phyloP scores from a whole-genome alignment of 1,140 invertebrate species.

The Bombus terrestris region DNA sequence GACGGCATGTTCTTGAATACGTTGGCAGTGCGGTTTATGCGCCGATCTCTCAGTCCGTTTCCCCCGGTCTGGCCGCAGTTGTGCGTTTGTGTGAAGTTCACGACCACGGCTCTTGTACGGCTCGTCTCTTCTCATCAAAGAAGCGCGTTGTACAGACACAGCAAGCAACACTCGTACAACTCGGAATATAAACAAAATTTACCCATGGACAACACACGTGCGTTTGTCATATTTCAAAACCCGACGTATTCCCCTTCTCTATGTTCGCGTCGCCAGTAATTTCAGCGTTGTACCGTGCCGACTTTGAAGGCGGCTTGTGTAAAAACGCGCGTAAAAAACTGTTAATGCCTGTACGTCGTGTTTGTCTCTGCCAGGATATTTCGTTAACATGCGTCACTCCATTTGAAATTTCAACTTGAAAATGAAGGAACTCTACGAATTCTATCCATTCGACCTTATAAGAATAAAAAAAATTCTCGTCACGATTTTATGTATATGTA shows the following conservation, averaged over 20 bases:
- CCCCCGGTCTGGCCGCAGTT: conserved; percentile 11
- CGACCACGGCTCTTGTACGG: conserved; percentile 58
- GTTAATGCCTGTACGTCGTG: conserved; percentile 58
- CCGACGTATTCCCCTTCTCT: conserved; percentile 13
- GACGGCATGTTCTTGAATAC: conserved; percentile 11
- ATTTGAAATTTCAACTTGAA: conserved; percentile 47
- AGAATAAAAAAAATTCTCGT: not conserved
- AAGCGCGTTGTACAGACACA: conserved; percentile 64
- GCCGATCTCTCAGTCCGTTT: conserved; percentile 24
- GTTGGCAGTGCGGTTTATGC: conserved; percentile 24
- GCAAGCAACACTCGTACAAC: conserved; percentile 56
- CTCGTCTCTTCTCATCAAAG: conserved; percentile 76
- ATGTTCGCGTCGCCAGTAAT: conserved; percentile 56
- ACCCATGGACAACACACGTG: conserved; percentile 68
- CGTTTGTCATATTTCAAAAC: conserved; percentile 72
- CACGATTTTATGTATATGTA: too few relatives aligned
- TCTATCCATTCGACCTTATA: too few relatives aligned
- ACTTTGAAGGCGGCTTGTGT: conserved; percentile 62
- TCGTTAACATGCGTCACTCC: conserved; percentile 44
- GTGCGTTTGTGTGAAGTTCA: conserved; percentile 6
- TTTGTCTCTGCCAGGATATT: conserved; percentile 39
- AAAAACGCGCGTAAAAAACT: conserved; percentile 58
- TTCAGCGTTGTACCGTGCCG: conserved; percentile 53
- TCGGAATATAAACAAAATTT: conserved; percentile 70
- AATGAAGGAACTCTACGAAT: conserved; percentile 16